Conservation (phyloP, 1,140 invertebrate species). For the Epicauta chinensis region DNA sequence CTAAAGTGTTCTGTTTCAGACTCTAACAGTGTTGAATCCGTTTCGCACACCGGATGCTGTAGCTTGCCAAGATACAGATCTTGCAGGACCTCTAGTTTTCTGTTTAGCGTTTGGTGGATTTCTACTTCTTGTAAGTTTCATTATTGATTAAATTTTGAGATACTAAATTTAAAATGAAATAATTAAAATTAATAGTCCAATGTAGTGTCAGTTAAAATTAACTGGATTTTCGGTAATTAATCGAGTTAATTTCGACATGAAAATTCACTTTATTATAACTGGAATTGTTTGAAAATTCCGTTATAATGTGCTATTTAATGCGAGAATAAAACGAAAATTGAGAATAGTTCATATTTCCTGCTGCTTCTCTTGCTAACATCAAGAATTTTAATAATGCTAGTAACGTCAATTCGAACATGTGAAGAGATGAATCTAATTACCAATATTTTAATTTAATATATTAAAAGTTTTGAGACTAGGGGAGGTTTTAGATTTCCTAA, state of each 20-base stretch:
- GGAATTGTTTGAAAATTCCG: too few species aligned
- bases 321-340: background rate
- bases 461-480: too few species aligned
- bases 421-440: conserved; percentile 6
- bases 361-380: background rate
- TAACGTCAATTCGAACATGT: conserved; percentile 6
- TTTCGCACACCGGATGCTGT: conserved; percentile 53
- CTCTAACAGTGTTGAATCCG: conserved; percentile 72
- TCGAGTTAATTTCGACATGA: background rate
- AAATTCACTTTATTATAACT: background rate
- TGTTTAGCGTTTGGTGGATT: conserved; percentile 71
- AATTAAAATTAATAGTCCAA: background rate
- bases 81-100: conserved; percentile 76
- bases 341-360: too few species aligned
- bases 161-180: background rate
- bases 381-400: conserved; percentile 7
- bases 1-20: conserved; percentile 46
- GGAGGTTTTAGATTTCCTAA: too few species aligned
- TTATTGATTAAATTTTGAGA: background rate
- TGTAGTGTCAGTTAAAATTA: background rate
- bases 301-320: background rate
- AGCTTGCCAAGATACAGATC: conserved; percentile 68
- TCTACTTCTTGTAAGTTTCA: conserved; percentile 45
- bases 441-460: conserved; percentile 2
- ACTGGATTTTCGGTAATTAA: background rate